These are phyloP conservation scores for Phymastichus coffea DNA, from an alignment of 1,140 invertebrate species.

Conservation along the genomic window DNA sequence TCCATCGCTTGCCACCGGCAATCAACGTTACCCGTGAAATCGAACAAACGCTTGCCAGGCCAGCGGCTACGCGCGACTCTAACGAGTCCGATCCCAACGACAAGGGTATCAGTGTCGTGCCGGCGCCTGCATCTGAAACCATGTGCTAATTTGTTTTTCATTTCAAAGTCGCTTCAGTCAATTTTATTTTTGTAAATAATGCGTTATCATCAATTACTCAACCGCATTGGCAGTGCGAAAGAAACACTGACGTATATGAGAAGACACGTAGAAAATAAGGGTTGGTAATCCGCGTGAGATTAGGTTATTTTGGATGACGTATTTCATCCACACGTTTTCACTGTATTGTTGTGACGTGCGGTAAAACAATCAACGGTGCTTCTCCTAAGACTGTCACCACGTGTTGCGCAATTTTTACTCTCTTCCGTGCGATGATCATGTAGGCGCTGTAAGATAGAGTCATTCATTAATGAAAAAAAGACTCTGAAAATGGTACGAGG, in stretches of 20 bases:
- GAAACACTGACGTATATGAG: no score
- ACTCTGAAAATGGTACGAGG: no score
- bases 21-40: slow-evolving; percentile 53
- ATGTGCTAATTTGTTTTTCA: no score
- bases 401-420: not conserved
- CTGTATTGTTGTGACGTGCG: slow-evolving; percentile 10
- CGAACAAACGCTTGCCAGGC: slow-evolving; percentile 51
- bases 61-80: slow-evolving; percentile 45
- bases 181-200: no score
- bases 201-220: no score
- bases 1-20: slow-evolving; percentile 39
- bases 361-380: slow-evolving; percentile 22
- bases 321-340: not conserved
- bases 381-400: not conserved
- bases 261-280: no score
- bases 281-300: no score
- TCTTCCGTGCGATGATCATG: not conserved
- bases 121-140: slow-evolving; percentile 53
- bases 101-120: slow-evolving; percentile 41
- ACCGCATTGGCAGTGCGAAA: no score
- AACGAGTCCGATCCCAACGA: slow-evolving; percentile 43
- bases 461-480: no score
- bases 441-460: no score
- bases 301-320: no score
- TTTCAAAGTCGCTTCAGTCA: not conserved